Base-by-base conservation (phyloP, 2,113 vertebrate species). In the Ranitomeya variabilis region DNA sequence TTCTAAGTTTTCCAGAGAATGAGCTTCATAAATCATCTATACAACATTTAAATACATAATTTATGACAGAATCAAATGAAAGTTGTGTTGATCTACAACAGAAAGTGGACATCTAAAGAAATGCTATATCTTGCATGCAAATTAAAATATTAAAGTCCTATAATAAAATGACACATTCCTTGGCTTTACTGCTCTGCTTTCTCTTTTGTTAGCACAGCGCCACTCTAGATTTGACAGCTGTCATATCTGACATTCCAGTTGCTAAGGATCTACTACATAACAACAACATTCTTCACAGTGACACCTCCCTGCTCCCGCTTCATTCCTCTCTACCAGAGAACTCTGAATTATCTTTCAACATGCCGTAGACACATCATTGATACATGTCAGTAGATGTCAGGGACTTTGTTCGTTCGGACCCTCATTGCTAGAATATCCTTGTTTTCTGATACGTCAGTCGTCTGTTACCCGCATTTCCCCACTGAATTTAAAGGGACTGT, bases 1-100 rank as follows among this genome's bases (percentile, higher is more conserved):
- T 57, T 66, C 19, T 76, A 21, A 81, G 57, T 77, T 60, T 45
- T 51, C 9, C 62, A 8, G 45, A 74, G 71, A 51, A 37, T 19
- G 8, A n/a, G 18, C 62, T 45, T 71, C 86, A 59, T 81, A 69
- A 80, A 59, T 81, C 51, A 86, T 57, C 19, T 59, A 76, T 45
- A 18, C 4, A 83, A 52, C 7, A 21, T 9, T 11, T 60, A 37
- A 60, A 60, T 37, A 81, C 7, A 19, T 15, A 4, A 57, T 57
- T 11, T 74, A 8, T 74, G 71, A 19, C 31, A 74, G 12, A 16
- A 45, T 45, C 71, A 45, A 7, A 19, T 45, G 2, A 74, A 73
- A 37, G 69, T 18, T 26, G 16, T 26, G 23, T 71, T 14, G 67
- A 12, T 73, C 26, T 7, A 16, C 26, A 37, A 37, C 4, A 69